These are phyloP conservation scores for Oreochromis spilurus DNA, from an alignment of 2,113 vertebrate species.

Conservation along the genomic window DNA sequence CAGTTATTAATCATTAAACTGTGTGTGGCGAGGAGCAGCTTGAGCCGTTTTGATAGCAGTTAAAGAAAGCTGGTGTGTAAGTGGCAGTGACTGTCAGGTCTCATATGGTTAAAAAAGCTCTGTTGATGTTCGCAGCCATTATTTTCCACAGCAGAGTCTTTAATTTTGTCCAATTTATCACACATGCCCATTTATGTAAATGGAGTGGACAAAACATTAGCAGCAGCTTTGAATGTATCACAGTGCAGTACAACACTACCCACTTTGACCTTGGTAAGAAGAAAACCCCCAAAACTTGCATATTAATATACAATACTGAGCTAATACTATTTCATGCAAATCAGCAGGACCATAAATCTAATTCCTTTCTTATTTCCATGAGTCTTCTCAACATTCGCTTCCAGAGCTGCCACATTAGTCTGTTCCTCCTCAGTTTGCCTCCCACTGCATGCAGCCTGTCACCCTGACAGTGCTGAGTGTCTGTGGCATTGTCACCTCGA, in stretches of 20 bases:
- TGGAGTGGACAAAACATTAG: not conserved
- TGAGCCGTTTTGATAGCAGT: not conserved
- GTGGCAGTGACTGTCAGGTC: not conserved
- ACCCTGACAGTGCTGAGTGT: conserved; percentile 14
- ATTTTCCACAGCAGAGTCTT: not conserved
- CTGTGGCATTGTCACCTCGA: conserved; percentile 31
- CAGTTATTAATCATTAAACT: not conserved
- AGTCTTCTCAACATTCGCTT: not conserved
- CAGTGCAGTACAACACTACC: not conserved
- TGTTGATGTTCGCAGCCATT: not conserved
- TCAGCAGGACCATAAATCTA: not conserved
- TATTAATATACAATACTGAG: not conserved
- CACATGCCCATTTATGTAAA: not conserved
- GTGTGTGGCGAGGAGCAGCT: not conserved
- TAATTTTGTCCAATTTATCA: not conserved
- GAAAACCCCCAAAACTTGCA: not conserved
- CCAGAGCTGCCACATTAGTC: conserved; percentile 22
- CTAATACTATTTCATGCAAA: not conserved
- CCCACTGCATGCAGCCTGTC: conserved; percentile 21
- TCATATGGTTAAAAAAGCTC: not conserved
- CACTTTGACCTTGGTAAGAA: not conserved
- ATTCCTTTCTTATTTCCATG: not conserved
- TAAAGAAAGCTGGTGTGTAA: not conserved
- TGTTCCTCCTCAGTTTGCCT: not conserved
- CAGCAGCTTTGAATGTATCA: not conserved